Conservation (phyloP, 2,888 invertebrate species). For the Drosophila borborema region DNA sequence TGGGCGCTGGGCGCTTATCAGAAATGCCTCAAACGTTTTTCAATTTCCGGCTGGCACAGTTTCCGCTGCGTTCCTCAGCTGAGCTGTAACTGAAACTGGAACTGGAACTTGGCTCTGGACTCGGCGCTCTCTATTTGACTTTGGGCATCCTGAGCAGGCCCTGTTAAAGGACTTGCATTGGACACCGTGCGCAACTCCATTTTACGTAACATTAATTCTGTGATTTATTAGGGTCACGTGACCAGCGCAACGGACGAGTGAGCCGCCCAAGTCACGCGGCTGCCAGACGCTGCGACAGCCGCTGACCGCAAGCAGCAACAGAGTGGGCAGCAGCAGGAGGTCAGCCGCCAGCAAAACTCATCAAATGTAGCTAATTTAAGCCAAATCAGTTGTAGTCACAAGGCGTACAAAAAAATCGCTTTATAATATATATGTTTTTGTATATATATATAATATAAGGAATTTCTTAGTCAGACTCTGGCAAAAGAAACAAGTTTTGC, state of each 20-base stretch:
- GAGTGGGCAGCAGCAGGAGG: neutral
- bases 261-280: conserved; percentile 67
- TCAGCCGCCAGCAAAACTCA: conserved; percentile 21
- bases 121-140: neutral
- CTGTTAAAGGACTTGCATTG: conserved; percentile 43
- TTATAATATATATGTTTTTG: neutral
- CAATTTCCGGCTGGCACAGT: conserved; percentile 78
- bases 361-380: conserved; percentile 44
- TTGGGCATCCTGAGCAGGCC: conserved; percentile 16
- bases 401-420: conserved; percentile 12
- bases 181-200: conserved; percentile 82
- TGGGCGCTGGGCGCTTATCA: conserved; percentile 59
- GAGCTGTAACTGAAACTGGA: conserved; percentile 12
- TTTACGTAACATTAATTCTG: conserved; percentile 86
- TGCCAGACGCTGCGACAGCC: conserved; percentile 37
- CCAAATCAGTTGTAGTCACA: conserved; percentile 15
- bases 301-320: conserved; percentile 42
- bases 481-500: conserved; percentile 37
- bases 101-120: neutral
- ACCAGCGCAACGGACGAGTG: conserved; percentile 85
- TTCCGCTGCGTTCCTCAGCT: conserved; percentile 26
- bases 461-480: conserved; percentile 14
- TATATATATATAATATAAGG: neutral
- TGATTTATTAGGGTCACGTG: conserved; percentile 86
- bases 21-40: conserved; percentile 78